Conservation (phyloP, 2,888 invertebrate species). For the Athalia circularis region DNA sequence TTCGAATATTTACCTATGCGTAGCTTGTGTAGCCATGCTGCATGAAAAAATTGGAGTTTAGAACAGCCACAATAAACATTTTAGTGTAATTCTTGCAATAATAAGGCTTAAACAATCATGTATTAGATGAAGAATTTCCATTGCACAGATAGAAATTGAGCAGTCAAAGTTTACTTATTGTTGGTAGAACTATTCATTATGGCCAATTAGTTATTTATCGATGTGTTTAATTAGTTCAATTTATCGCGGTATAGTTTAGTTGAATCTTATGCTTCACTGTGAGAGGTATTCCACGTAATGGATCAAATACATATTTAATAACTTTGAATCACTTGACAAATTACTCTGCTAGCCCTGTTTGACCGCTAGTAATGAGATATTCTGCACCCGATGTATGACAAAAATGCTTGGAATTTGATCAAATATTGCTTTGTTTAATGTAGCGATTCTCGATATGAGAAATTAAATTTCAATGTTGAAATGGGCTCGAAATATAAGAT, state of each 20-base stretch:
- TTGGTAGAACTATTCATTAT: too few relatives aligned
- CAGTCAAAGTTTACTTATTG: too few relatives aligned
- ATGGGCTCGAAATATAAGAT: too few relatives aligned
- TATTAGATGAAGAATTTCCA: too few relatives aligned
- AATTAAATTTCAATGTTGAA: too few relatives aligned
- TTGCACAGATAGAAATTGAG: too few relatives aligned
- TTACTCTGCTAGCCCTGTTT: slow-evolving; percentile 11
- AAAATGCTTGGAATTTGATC: background rate
- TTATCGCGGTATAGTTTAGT: slow-evolving; percentile 17
- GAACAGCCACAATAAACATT: background rate
- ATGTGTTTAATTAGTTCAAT: background rate
- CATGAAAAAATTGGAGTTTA: slow-evolving; percentile 1
- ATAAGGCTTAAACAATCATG: background rate
- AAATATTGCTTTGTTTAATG: slow-evolving; percentile 4
- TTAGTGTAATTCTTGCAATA: background rate
- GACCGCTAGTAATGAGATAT: slow-evolving; percentile 3
- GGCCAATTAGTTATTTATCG: too few relatives aligned
- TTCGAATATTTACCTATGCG: background rate
- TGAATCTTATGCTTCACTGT: background rate
- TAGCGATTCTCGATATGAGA: background rate
- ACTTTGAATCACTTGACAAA: slow-evolving; percentile 15
- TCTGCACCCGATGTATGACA: slow-evolving; percentile 15
- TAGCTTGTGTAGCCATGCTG: slow-evolving; percentile 3
- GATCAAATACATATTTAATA: slow-evolving; percentile 22
- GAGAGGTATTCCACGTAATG: slow-evolving; percentile 9